Percentiles rank a stretch among this genome's conserved stretches.
These are phyloP conservation scores for Elephas maximus DNA, from an alignment of 2,113 vertebrate species.

Conservation along the genomic window DNA sequence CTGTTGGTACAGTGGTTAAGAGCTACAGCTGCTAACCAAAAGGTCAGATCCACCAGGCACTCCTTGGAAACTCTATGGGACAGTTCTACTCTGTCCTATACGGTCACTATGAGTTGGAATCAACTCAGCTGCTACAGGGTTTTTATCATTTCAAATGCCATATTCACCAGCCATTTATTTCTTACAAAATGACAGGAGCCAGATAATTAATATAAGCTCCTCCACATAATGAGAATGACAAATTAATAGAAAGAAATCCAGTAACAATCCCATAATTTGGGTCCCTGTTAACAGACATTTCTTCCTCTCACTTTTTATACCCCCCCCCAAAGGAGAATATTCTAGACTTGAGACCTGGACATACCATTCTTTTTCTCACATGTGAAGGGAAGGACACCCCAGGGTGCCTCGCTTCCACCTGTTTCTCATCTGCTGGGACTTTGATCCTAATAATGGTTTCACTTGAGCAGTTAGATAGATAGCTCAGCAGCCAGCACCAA, in stretches of 20 bases:
- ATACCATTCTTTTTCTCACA: neutral
- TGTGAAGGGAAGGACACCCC: neutral
- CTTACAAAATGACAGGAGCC: neutral
- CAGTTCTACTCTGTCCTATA: too few species aligned
- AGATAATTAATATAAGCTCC: neutral
- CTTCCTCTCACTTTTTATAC: neutral
- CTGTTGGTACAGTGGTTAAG: too few species aligned
- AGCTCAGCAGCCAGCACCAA: slow-evolving; percentile 16
- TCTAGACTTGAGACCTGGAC: neutral
- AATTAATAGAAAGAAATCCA: neutral
- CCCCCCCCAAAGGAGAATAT: neutral
- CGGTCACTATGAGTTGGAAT: too few species aligned
- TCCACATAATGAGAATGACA: neutral
- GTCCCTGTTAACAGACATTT: neutral
- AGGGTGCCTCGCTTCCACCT: slow-evolving; percentile 60
- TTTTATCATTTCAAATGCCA: neutral
- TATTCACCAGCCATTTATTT: slow-evolving; percentile 29
- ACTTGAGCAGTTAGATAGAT: slow-evolving; percentile 20
- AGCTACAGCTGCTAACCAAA: too few species aligned
- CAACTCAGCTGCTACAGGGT: too few species aligned
- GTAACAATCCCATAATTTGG: neutral
- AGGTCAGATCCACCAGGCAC: too few species aligned
- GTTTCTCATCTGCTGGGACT: slow-evolving; percentile 65
- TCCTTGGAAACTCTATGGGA: too few species aligned
- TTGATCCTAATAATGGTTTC: slow-evolving; percentile 71